Evolutionary conservation across 2,888 invertebrate genomes (phyloP).

Genomic region (Cryptus armator): DNA sequence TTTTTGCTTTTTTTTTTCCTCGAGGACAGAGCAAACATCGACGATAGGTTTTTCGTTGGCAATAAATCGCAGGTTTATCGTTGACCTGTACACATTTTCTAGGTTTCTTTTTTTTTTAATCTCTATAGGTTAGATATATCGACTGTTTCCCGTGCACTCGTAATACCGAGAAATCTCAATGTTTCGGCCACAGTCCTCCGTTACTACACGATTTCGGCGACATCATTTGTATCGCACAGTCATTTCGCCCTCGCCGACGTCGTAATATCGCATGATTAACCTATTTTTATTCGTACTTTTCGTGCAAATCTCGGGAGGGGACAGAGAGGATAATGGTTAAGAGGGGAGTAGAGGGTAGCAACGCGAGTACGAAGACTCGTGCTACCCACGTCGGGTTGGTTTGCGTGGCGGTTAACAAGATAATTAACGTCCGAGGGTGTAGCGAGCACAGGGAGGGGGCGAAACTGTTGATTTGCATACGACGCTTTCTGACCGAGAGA

Average conservation of each 20-base stretch:
- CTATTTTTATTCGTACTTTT: constrained; percentile 50
- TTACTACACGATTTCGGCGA: neutral
- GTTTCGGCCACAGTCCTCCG: too few species aligned
- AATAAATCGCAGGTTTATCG: too few species aligned
- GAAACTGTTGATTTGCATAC: constrained; percentile 58
- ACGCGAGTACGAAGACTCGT: constrained; percentile 46
- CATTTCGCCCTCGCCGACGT: constrained; percentile 41
- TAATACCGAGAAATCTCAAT: too few species aligned
- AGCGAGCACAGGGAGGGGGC: constrained; percentile 16
- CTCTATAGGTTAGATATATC: too few species aligned
- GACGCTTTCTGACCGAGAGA: constrained; percentile 32
- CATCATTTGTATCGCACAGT: constrained; percentile 50
- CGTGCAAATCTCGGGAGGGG: neutral
- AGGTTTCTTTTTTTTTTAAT: neutral
- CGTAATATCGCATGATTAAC: constrained; percentile 55
- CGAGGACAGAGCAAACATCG: too few species aligned
- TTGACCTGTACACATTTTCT: too few species aligned
- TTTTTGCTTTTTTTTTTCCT: too few species aligned
- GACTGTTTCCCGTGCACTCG: too few species aligned
- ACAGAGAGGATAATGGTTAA: neutral
- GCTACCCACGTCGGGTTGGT: constrained; percentile 34
- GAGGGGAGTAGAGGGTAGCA: neutral
- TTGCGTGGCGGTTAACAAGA: constrained; percentile 63
- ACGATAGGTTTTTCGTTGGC: too few species aligned
- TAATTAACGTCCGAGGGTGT: constrained; percentile 54